Base-by-base conservation (phyloP, 2,797 vertebrate genomes). In the Acanthis flammea region DNA sequence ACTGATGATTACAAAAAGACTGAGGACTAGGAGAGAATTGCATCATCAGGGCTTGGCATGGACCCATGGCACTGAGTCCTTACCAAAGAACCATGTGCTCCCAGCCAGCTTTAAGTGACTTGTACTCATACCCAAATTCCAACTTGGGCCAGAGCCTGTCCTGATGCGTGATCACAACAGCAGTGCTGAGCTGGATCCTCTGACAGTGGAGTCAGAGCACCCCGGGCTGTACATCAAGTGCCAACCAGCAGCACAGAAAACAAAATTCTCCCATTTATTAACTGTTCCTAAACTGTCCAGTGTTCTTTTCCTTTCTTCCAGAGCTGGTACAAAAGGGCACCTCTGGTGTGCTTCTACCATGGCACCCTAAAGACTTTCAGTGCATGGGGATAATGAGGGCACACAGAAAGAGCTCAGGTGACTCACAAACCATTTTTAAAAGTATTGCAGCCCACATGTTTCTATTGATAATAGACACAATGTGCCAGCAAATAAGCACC, bases 1-100 rank as follows among this genome's bases (percentile, higher is more conserved):
- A 53, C 31, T 96, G 91, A 37, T 21, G 77, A 87, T 95, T 94
- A 87, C 95, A 92, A 93, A 95, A 96, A 76, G 63, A 42, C 37
- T 41, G 60, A 82, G 51, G 57, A 12, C 37, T 93, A 51, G 74
- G 88, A 89, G 67, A 63, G 27, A 87, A 87, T 91, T 96, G 77
- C 84, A 89, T 92, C 70, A 88, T 41, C 67, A 66, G 71, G 31
- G 28, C 67, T 92, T 95, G 94, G 74, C 25, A 0, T 3, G 10
- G 50, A 65, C 73, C 37, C 54, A 14, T 6, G 31, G 47, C 37
- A 79, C 88, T 30, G 60, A 83, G 50, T 65, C 27, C 76, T 83
- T 61, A 91, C 48, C 58, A 51, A 76, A 75, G 23, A 73, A 14
- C 1, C 3, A 3, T 1, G 1, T 72, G 85, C 35, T 88, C 66